Percentiles rank a stretch among this genome's conserved stretches.
Evolutionary conservation across 2,113 vertebrate species (phyloP).

Genomic region (Lagopus leucura): DNA sequence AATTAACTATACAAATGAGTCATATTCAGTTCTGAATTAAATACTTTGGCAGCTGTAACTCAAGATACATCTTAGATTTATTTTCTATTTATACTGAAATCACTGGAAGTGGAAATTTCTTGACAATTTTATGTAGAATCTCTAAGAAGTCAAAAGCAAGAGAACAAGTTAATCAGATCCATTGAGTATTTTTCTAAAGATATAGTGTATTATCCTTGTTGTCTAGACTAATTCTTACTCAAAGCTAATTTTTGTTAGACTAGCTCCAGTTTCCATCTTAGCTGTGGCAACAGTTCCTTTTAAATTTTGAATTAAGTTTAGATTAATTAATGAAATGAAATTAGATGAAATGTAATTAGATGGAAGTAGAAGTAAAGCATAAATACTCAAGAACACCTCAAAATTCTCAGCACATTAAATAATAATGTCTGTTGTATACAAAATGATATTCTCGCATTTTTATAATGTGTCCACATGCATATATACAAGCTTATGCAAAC

Average conservation of each 20-base stretch:
- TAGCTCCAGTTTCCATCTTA: not conserved
- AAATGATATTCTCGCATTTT: not conserved
- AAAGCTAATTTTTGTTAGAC: not conserved
- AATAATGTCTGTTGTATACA: not conserved
- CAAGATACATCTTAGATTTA: not conserved
- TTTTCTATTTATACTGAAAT: not conserved
- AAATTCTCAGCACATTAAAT: not conserved
- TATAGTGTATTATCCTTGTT: not conserved
- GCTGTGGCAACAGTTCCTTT: not conserved
- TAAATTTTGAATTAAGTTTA: not conserved
- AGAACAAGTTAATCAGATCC: not conserved
- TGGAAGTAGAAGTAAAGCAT: not conserved
- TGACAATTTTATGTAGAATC: not conserved
- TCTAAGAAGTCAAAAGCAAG: not conserved
- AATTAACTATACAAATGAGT: not conserved
- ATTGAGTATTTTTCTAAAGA: not conserved
- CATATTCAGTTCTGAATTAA: not conserved
- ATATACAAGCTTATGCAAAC: accelerated
- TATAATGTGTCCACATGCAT: accelerated
- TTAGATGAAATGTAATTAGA: not conserved
- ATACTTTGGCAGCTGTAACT: not conserved
- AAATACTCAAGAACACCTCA: not conserved
- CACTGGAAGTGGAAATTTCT: not conserved
- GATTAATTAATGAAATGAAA: not conserved
- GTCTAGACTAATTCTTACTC: not conserved